Evolutionary conservation across 2,888 invertebrate genomes (phyloP).

Genomic region (Hydrotaea diabolus): DNA sequence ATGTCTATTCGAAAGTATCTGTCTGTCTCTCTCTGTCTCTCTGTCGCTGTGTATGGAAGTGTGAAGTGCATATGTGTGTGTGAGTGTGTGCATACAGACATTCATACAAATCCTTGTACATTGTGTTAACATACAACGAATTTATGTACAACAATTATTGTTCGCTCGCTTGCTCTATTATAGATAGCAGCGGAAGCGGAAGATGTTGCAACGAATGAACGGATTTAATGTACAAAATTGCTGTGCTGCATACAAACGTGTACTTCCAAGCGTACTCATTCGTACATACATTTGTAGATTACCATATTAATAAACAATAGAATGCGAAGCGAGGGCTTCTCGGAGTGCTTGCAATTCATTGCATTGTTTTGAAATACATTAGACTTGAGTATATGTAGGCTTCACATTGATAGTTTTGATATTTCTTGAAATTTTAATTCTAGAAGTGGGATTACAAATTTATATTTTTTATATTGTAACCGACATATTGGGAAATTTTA

Average conservation of each 20-base stretch:
- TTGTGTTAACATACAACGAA: constrained; percentile 56
- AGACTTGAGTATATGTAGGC: background rate
- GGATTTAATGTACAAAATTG: constrained; percentile 55
- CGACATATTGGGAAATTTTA: too few species aligned
- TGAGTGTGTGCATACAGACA: background rate
- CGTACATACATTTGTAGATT: background rate
- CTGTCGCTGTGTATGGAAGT: background rate
- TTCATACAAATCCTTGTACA: constrained; percentile 26
- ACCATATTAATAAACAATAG: background rate
- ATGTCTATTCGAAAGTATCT: constrained; percentile 5
- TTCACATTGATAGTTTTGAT: background rate
- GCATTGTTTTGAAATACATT: background rate
- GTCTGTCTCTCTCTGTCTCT: background rate
- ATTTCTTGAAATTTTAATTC: too few species aligned
- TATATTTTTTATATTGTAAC: too few species aligned
- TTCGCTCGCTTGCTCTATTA: constrained; percentile 29
- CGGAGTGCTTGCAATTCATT: background rate
- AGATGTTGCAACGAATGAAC: constrained; percentile 52
- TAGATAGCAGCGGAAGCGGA: constrained; percentile 55
- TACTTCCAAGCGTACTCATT: background rate
- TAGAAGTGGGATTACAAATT: too few species aligned
- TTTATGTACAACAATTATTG: constrained; percentile 53
- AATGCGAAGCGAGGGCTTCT: background rate
- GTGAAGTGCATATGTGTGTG: background rate
- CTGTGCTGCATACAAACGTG: background rate